phyloP scores from a whole-genome alignment of 2,888 invertebrate genomes.

The Limnephilus marmoratus region DNA sequence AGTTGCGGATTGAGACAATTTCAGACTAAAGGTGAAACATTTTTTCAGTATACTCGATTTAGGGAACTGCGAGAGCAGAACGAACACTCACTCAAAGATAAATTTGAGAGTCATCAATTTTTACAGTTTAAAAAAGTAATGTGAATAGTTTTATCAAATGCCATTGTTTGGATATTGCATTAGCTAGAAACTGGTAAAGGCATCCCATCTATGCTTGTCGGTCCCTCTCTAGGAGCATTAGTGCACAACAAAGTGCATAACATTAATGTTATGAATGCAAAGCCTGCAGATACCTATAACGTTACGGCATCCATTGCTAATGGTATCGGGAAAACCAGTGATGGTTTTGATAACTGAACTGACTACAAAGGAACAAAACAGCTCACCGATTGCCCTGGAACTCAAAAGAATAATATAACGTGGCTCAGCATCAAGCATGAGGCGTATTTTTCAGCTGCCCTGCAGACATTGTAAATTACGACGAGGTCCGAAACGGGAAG shows the following conservation, averaged over 20 bases:
- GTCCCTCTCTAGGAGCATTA: neutral
- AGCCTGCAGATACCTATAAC: constrained; percentile 39
- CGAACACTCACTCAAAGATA: neutral
- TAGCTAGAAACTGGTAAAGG: neutral
- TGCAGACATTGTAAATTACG: constrained; percentile 2
- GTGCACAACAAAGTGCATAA: constrained; percentile 31
- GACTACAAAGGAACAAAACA: constrained; percentile 19
- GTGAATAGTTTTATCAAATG: neutral
- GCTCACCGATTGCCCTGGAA: neutral
- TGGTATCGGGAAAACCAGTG: constrained; percentile 60
- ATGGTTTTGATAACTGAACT: constrained; percentile 39
- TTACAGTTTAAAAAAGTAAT: no score
- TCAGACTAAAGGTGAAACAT: neutral
- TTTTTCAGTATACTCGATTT: neutral
- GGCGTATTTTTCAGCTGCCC: neutral
- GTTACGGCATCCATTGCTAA: constrained; percentile 56
- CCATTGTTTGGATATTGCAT: neutral
- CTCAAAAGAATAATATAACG: neutral
- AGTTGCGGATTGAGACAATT: neutral
- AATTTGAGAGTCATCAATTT: neutral
- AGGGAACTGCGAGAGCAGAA: neutral
- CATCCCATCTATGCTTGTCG: neutral
- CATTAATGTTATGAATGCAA: constrained; percentile 24
- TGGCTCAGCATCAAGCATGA: neutral
- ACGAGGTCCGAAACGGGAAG: neutral